These are phyloP conservation scores for Uria lomvia DNA, from an alignment of 2,113 vertebrate genomes.

Conservation along the genomic window DNA sequence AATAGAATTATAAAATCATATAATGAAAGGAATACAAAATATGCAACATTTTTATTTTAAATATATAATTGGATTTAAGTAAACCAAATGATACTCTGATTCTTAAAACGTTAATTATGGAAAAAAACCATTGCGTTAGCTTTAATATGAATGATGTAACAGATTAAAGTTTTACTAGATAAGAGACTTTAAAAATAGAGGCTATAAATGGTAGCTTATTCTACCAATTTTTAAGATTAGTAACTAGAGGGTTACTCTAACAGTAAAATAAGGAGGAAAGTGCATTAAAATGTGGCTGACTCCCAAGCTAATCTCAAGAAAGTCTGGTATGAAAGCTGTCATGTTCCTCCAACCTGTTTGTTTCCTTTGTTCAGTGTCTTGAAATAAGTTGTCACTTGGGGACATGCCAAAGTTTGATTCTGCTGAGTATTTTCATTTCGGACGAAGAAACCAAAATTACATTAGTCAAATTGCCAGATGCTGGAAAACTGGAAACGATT, in stretches of 20 bases:
- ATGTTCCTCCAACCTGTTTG: neutral
- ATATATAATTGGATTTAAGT: neutral
- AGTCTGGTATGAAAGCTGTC: neutral
- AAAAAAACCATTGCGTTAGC: neutral
- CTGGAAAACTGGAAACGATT: neutral
- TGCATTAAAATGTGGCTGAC: neutral
- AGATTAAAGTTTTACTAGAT: neutral
- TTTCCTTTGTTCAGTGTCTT: neutral
- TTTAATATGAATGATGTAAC: neutral
- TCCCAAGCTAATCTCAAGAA: neutral
- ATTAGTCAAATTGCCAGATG: neutral
- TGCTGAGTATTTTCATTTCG: neutral
- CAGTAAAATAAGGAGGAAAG: neutral
- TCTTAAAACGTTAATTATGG: neutral
- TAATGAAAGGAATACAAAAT: neutral
- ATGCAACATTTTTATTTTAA: neutral
- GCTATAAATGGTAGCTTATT: neutral
- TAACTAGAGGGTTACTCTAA: neutral
- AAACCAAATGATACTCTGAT: neutral
- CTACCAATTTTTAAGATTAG: neutral
- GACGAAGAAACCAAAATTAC: neutral
- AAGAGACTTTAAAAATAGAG: neutral
- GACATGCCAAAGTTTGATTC: neutral
- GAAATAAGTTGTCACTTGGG: neutral
- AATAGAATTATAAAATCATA: neutral